These are phyloP conservation scores for Drosophila varians DNA, from an alignment of 1,140 invertebrate genomes.

Conservation along the genomic window DNA sequence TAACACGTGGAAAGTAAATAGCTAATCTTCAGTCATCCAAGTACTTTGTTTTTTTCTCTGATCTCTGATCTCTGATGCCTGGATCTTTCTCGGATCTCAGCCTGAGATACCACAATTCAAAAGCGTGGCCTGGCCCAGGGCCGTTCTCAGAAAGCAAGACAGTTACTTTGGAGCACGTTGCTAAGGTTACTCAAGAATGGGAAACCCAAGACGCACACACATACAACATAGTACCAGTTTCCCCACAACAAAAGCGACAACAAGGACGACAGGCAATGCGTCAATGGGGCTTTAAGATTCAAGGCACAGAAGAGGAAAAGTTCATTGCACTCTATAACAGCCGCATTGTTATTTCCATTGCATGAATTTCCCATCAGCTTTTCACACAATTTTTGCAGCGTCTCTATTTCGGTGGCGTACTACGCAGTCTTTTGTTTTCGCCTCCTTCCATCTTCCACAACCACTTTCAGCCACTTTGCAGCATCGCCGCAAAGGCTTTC, in stretches of 20 bases:
- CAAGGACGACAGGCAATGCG: not conserved
- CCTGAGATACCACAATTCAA: too few species aligned
- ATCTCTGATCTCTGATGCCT: too few species aligned
- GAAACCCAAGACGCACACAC: slow-evolving; percentile 9
- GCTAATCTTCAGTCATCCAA: too few species aligned
- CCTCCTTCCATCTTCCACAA: slow-evolving; percentile 32
- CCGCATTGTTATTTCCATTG: slow-evolving; percentile 41
- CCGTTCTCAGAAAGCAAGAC: not conserved
- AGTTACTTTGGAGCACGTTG: not conserved
- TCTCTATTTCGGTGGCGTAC: slow-evolving; percentile 25
- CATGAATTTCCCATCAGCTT: slow-evolving; percentile 35
- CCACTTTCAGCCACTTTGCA: slow-evolving; percentile 52
- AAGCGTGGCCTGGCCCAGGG: too few species aligned
- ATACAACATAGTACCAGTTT: slow-evolving; percentile 17
- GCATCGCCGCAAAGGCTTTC: slow-evolving; percentile 23
- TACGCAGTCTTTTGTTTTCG: slow-evolving; percentile 49
- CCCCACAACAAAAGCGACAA: slow-evolving; percentile 8
- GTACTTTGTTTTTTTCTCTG: too few species aligned
- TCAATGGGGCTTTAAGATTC: too few species aligned
- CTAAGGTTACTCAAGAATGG: not conserved
- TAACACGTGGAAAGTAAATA: too few species aligned
- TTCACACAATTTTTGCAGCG: slow-evolving; percentile 19
- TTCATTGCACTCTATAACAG: slow-evolving; percentile 58
- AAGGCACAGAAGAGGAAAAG: slow-evolving; percentile 45
- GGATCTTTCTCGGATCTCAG: too few species aligned